Evolutionary conservation across 2,797 vertebrate species (phyloP), one percentile per base, ranked within the genome.

Genomic region (Syngnathus acus): DNA sequence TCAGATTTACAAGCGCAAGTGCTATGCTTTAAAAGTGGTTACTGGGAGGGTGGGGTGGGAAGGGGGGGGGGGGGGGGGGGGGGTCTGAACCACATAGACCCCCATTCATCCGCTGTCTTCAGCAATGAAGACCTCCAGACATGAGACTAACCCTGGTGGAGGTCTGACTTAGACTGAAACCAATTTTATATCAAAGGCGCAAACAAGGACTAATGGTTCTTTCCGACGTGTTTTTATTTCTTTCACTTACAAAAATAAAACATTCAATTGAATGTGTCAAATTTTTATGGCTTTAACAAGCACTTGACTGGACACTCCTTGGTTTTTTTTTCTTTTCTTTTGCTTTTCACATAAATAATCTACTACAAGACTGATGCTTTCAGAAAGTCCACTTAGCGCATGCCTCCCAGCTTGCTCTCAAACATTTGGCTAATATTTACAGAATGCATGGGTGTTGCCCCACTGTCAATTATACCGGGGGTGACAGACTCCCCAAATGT

Each of bases 91-190:
- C 70, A 77, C 85, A 91, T 82, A 92, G 86, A 80, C 84, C 79
- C 73, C 89, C 80, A 91, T 91, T 92, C 89, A 91, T 89, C 82
- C 71, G 65, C 86, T 86, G 84, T 89, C 89, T 84, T 86, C 69
- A 26, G 84, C 85, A 81, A 88, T 88, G 85, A 90, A 88, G 90
- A 84, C 83, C 79, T 78, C 83, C 79, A 85, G 87, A 88, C 87
- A 87, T 69, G 78, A 85, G 85, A 80, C 76, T 40, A 76, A 78
- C 76, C 59, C 75, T 76, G 73, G 77, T 79, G 43, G 76, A 55
- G 78, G 77, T 81, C 82, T 65, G 72, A 86, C 87, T 81, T 84
- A 79, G 84, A 74, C 74, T 6, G 75, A 57, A 70, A 82, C 83
- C 80, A 84, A 50, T 85, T 88, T 82, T 73, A 82, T 86, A 88